Percentiles rank a stretch among this genome's conserved stretches.
phyloP scores from a whole-genome alignment of 2,797 vertebrate species.

The Pogonophryne albipinna region DNA sequence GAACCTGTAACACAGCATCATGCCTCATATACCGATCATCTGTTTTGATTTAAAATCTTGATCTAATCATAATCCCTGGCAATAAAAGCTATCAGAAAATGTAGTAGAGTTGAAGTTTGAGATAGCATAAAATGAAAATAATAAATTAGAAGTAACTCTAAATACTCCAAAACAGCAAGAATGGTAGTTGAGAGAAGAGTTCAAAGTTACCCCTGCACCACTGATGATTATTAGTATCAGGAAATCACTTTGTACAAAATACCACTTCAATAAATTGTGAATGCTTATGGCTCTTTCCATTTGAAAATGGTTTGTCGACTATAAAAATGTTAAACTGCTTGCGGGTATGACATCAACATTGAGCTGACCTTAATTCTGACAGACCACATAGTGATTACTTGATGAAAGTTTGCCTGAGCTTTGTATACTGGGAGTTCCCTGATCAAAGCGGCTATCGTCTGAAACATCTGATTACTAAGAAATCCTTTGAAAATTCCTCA shows the following conservation, averaged over 20 bases:
- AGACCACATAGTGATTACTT: slow-evolving; percentile 9
- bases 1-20: not conserved
- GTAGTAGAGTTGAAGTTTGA: not conserved
- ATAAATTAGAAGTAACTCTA: not conserved
- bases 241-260: not conserved
- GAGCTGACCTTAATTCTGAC: slow-evolving; percentile 25
- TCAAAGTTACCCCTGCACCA: not conserved
- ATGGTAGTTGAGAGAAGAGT: not conserved
- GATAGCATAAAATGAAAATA: not conserved
- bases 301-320: slow-evolving; percentile 13
- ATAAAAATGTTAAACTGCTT: slow-evolving; percentile 4
- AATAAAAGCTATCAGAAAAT: not conserved
- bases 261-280: slow-evolving; percentile 10
- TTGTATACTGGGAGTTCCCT: slow-evolving; percentile 11
- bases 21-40: not conserved
- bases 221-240: not conserved
- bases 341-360: slow-evolving; percentile 14
- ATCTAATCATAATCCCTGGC: not conserved
- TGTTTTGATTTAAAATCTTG: not conserved
- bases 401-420: slow-evolving; percentile 6
- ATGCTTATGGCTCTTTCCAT: not conserved
- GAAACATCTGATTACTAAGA: slow-evolving; percentile 13
- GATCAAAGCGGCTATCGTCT: not conserved
- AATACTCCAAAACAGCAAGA: not conserved
- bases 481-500: not conserved